phyloP scores from a whole-genome alignment of 2,888 invertebrate genomes.

The Meiosimyza platycephala region DNA sequence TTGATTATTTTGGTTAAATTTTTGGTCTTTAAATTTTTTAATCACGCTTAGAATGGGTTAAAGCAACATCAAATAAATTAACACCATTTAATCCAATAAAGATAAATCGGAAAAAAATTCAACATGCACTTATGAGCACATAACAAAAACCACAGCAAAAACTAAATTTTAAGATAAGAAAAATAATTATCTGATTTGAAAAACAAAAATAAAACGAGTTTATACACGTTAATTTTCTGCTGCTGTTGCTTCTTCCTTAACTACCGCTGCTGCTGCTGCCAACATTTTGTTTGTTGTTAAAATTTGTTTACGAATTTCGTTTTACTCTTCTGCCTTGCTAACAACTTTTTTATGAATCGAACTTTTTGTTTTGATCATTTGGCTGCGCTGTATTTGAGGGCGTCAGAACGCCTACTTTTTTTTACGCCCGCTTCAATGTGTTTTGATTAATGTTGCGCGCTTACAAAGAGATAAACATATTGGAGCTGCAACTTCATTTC shows the following conservation, averaged over 20 bases:
- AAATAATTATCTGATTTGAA: neutral
- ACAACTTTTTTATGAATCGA: constrained; percentile 2
- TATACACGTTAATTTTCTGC: neutral
- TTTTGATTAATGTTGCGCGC: constrained; percentile 1
- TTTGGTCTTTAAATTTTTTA: too few relatives aligned
- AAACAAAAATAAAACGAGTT: neutral
- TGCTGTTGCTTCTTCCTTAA: neutral
- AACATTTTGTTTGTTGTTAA: neutral
- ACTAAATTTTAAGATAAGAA: neutral
- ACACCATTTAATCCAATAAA: neutral
- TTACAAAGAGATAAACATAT: too few relatives aligned
- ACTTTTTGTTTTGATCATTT: constrained; percentile 4
- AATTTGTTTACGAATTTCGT: constrained; percentile 8
- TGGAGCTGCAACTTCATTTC: too few relatives aligned
- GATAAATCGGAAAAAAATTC: constrained; percentile 1
- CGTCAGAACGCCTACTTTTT: constrained; percentile 14
- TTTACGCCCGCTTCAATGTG: neutral
- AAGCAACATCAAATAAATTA: neutral
- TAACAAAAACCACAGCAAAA: neutral
- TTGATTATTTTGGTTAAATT: too few relatives aligned
- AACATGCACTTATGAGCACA: neutral
- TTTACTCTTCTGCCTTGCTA: constrained; percentile 7
- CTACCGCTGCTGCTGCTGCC: neutral
- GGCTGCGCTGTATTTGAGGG: neutral
- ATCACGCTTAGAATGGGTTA: too few relatives aligned